phyloP scores from a whole-genome alignment of 1,140 invertebrate species.

The Drosophila serrata region DNA sequence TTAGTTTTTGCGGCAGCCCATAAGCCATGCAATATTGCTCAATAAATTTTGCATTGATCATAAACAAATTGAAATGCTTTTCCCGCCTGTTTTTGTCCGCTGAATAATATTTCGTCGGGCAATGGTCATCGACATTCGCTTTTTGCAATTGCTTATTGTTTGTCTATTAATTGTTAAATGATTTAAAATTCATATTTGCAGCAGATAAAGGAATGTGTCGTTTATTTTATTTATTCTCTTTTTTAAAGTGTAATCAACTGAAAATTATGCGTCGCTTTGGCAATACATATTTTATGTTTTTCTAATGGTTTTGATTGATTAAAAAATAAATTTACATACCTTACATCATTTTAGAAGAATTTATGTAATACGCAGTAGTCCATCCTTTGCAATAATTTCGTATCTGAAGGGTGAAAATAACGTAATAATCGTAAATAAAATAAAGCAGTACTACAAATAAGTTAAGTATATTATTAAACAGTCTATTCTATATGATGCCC shows the following conservation, averaged over 20 bases:
- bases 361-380: too few relatives aligned
- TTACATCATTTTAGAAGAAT: too few relatives aligned
- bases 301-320: neutral
- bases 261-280: neutral
- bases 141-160: constrained; percentile 19
- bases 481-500: too few relatives aligned
- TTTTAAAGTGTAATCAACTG: constrained; percentile 4
- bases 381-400: neutral
- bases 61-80: constrained; percentile 49
- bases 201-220: too few relatives aligned
- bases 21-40: constrained; percentile 56
- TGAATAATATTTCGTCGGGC: constrained; percentile 2
- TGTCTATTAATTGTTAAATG: constrained; percentile 18
- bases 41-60: constrained; percentile 66
- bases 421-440: neutral
- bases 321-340: constrained; percentile 1
- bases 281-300: neutral
- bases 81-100: constrained; percentile 19
- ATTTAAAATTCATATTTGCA: constrained; percentile 24
- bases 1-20: constrained; percentile 39
- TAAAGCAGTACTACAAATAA: too few relatives aligned
- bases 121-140: constrained; percentile 17
- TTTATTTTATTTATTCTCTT: neutral
- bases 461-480: neutral
- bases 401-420: neutral